Base-by-base conservation (phyloP, 2,113 vertebrate genomes). In the Toxotes chatareus region DNA sequence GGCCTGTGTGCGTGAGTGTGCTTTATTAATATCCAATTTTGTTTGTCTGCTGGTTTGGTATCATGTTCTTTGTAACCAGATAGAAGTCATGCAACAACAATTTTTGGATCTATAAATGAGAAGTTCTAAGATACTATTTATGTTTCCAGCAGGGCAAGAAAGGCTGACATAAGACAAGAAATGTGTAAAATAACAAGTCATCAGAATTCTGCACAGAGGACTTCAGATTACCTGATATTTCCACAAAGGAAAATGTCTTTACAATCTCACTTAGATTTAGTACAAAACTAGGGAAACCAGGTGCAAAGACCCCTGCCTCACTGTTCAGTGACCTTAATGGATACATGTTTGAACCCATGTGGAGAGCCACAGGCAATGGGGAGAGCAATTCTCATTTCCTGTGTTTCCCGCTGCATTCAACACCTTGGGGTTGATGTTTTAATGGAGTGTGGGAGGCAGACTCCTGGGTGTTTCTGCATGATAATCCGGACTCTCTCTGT, bases 391-490 rank as follows among this genome's bases (percentile, higher is more conserved):
- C 76, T 83, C 38, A 32, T 86, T 87, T 71, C 56, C 56, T 71
- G 73, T 63, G 57, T 88, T 85, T 57, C 75, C 80, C 11, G 36
- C 63, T 66, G 62, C 51, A 81, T 80, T 55, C 38, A 44, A 31
- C 87, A 88, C 79, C 82, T 83, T 55, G 31, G 65, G 85, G 85
- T 68, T 55, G 77, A 88, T 84, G 79, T 85, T 88, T 87, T 91
- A 89, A 91, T 91, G 76, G 90, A 83, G 85, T 80, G 73, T 79
- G 74, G 81, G 87, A 89, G 77, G 82, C 47, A 67, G 82, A 63
- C 83, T 84, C 83, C 70, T 23, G 42, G 60, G 86, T 85, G 85
- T 77, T 80, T 88, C 83, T 51, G 85, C 88, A 73, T 91, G 70
- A 93, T 88, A 87, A 91, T 91, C 85, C 49, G 55, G 57, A 77